These are phyloP conservation scores for Edolisoma coerulescens DNA, from an alignment of 2,113 vertebrate genomes.

Conservation along the genomic window DNA sequence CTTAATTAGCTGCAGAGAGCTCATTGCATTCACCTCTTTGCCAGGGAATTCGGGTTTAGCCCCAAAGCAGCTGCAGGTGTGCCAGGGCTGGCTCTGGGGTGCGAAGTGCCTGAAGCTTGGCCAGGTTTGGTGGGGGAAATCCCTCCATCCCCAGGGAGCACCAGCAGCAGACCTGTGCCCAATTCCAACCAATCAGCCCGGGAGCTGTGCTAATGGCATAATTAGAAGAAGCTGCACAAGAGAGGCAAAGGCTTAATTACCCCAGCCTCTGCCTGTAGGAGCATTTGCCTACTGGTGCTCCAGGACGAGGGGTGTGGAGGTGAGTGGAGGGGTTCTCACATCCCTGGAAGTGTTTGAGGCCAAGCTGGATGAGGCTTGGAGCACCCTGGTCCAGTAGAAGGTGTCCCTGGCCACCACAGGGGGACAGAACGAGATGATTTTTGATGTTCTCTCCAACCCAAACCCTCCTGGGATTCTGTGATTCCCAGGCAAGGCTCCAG, in stretches of 20 bases:
- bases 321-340: accelerated
- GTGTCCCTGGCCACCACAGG: accelerated
- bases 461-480: too few species aligned
- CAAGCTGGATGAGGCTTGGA: background rate
- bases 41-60: background rate
- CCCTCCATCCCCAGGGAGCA: too few species aligned
- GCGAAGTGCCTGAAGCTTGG: background rate
- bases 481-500: background rate
- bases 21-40: background rate
- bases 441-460: too few species aligned
- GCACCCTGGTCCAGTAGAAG: background rate
- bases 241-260: background rate
- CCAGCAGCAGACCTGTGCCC: background rate
- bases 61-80: background rate
- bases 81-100: background rate
- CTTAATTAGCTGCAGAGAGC: background rate
- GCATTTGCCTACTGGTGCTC: background rate
- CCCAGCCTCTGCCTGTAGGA: background rate
- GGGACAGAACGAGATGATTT: accelerated
- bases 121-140: background rate
- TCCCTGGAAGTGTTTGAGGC: background rate
- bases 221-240: background rate
- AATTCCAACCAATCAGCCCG: background rate
- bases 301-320: background rate
- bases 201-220: background rate